Conservation (phyloP, 2,888 invertebrate species). For the Lasioglossum figueresi region DNA sequence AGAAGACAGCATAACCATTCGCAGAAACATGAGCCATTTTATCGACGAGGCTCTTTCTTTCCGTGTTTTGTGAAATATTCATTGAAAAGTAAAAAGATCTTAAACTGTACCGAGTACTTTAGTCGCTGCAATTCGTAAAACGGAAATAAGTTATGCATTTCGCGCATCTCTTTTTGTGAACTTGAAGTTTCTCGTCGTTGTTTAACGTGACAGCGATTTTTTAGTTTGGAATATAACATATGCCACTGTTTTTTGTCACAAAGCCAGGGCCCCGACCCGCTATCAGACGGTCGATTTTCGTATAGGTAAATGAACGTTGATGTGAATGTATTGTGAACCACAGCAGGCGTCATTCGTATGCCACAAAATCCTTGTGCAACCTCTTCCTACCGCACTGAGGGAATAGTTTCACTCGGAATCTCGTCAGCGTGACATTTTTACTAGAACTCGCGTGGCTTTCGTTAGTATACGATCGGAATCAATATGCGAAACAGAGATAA, state of each 20-base stretch:
- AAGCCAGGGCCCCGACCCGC: constrained; percentile 83
- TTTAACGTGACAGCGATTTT: constrained; percentile 12
- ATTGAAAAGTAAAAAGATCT: background rate
- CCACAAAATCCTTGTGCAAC: constrained; percentile 22
- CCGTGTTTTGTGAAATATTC: background rate
- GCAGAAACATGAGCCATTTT: background rate
- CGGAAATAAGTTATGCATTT: background rate
- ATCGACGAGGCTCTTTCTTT: background rate
- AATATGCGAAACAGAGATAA: background rate
- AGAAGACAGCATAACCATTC: background rate
- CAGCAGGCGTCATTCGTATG: constrained; percentile 26
- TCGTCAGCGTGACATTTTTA: background rate
- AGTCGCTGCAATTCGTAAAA: background rate
- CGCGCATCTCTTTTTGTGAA: background rate
- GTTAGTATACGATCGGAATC: background rate
- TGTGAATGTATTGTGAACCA: constrained; percentile 62
- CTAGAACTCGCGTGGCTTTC: background rate
- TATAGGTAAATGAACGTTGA: constrained; percentile 81
- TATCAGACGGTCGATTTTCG: constrained; percentile 82
- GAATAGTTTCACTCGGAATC: background rate
- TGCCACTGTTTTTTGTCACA: constrained; percentile 67
- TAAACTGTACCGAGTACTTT: background rate
- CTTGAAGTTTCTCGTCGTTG: background rate
- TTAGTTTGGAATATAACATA: constrained; percentile 41
- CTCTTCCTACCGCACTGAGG: constrained; percentile 8